These are phyloP conservation scores for Stenchaetothrips biformis DNA, from an alignment of 2,888 invertebrate genomes.

Conservation along the genomic window DNA sequence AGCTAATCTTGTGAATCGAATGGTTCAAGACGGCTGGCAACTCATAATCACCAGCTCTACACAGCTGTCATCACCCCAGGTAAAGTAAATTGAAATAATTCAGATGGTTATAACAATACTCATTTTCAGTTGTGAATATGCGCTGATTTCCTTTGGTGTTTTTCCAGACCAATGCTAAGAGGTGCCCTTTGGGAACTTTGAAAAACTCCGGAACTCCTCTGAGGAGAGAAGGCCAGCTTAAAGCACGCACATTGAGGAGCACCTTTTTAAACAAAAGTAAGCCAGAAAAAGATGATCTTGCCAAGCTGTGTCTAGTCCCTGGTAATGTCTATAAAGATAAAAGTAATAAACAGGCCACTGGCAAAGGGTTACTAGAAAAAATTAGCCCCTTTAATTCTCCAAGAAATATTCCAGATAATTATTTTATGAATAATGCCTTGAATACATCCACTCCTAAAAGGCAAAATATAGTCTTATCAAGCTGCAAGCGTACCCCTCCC, in stretches of 20 bases:
- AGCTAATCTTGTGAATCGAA: conserved; percentile 46
- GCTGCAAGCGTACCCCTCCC: background rate
- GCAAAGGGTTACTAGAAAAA: background rate
- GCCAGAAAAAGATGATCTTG: background rate
- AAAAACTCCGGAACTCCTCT: background rate
- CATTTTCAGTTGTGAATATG: background rate
- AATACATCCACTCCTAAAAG: background rate
- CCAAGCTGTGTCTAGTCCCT: background rate
- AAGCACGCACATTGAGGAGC: background rate
- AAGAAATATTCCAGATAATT: background rate
- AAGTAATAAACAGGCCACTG: background rate
- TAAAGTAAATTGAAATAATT: background rate
- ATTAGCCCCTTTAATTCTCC: background rate
- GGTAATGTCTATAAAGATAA: background rate
- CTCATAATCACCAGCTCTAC: background rate
- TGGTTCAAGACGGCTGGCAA: background rate
- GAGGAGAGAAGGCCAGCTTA: background rate
- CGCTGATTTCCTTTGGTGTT: background rate
- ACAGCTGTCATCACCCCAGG: background rate
- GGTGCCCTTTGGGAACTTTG: background rate
- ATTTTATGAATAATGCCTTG: background rate
- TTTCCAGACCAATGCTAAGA: background rate
- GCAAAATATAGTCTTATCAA: background rate
- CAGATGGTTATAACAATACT: background rate
- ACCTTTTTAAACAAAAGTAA: background rate